Conservation (phyloP, 2,888 invertebrate species). For the Idaea biselata region DNA sequence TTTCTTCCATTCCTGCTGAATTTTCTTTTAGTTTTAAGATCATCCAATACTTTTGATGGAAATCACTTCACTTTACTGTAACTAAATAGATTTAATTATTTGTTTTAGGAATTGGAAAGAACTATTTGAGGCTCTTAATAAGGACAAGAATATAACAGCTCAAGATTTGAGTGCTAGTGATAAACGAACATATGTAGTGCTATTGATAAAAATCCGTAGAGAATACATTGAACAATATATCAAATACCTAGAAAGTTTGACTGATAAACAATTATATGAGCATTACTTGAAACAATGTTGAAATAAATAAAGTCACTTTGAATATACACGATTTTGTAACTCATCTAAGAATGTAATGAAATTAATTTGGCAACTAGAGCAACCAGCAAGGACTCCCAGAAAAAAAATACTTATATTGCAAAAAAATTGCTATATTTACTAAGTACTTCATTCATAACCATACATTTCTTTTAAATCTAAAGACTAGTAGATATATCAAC, state of each 20-base stretch:
- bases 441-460: not conserved
- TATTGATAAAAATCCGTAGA: slow-evolving; percentile 50
- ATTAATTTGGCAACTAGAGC: too few relatives aligned
- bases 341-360: too few relatives aligned
- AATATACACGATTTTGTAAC: too few relatives aligned
- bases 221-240: slow-evolving; percentile 58
- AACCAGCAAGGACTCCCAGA: not conserved
- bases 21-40: not conserved
- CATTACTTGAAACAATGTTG: slow-evolving; percentile 46
- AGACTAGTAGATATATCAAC: not conserved
- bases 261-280: slow-evolving; percentile 49
- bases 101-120: slow-evolving; percentile 53
- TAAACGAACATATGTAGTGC: slow-evolving; percentile 47
- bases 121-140: slow-evolving; percentile 48
- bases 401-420: not conserved
- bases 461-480: not conserved
- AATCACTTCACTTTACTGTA: slow-evolving; percentile 6
- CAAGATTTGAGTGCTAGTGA: slow-evolving; percentile 35
- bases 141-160: slow-evolving; percentile 38
- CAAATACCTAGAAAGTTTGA: slow-evolving; percentile 57
- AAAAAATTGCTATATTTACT: not conserved
- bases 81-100: slow-evolving; percentile 9
- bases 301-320: slow-evolving; percentile 1
- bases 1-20: too few relatives aligned
- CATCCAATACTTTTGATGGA: not conserved